Conservation (phyloP, 2,113 vertebrate species). For the Antechinus stuartii region DNA sequence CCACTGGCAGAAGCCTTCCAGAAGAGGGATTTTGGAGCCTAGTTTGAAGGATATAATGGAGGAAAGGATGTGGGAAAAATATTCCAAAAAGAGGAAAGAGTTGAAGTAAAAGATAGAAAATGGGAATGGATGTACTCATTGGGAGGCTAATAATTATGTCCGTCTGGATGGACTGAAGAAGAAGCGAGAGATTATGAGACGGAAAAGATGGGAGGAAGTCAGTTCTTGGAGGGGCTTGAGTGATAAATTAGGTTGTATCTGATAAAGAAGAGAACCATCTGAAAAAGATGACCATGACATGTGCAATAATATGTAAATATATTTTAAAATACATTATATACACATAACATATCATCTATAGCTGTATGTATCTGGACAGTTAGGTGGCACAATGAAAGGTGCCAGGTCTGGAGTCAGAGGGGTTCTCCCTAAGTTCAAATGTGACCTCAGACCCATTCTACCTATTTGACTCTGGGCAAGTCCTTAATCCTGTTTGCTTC, state of each 20-base stretch:
- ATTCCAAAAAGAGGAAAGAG: background rate
- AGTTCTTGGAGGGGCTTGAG: background rate
- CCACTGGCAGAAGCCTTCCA: background rate
- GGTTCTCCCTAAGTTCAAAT: background rate
- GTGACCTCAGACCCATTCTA: no score
- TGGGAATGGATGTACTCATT: background rate
- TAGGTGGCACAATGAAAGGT: background rate
- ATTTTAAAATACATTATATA: background rate
- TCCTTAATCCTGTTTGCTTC: background rate
- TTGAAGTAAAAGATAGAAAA: background rate
- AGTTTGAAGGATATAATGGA: background rate
- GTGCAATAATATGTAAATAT: background rate
- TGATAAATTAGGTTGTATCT: background rate
- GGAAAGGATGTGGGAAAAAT: background rate
- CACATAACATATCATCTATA: background rate
- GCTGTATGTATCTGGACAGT: background rate
- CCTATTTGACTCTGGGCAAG: background rate
- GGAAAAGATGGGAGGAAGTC: background rate
- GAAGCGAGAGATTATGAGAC: background rate
- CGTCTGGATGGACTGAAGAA: background rate
- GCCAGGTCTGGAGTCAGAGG: background rate
- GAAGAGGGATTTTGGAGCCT: background rate
- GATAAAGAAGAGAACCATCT: background rate
- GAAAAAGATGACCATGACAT: background rate
- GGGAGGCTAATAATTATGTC: background rate